phyloP scores from a whole-genome alignment of 2,797 vertebrate species.

The Molossus alvarezi region DNA sequence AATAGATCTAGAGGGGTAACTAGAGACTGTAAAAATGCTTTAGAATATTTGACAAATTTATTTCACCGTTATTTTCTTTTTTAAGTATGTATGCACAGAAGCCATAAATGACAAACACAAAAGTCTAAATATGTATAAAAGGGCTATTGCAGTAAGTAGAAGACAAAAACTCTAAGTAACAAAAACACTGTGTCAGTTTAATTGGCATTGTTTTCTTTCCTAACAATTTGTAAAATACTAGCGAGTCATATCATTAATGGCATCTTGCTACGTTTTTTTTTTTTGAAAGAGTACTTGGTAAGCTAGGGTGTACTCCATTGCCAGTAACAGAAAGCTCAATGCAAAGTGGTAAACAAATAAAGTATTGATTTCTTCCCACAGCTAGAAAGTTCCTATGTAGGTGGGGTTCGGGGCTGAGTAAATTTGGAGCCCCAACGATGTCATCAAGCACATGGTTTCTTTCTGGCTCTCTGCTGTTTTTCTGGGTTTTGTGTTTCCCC shows the following conservation, averaged over 20 bases:
- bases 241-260: background rate
- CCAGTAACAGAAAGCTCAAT: conserved; percentile 21
- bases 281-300: background rate
- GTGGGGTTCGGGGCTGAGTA: background rate
- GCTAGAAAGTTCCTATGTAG: background rate
- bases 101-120: background rate
- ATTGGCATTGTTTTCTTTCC: background rate
- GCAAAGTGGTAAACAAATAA: background rate
- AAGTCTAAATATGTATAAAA: background rate
- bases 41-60: background rate
- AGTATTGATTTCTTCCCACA: background rate
- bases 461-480: background rate
- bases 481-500: background rate
- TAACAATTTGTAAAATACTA: background rate
- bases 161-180: conserved; percentile 40
- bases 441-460: background rate
- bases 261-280: background rate
- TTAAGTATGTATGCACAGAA: background rate
- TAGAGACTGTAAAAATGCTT: background rate
- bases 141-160: background rate
- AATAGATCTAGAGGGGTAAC: background rate
- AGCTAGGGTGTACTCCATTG: background rate
- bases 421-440: background rate
- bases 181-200: conserved; percentile 40
- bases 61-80: conserved; percentile 37